These are phyloP conservation scores for Gnatocerus cornutus DNA, from an alignment of 2,888 invertebrate species.

Conservation along the genomic window DNA sequence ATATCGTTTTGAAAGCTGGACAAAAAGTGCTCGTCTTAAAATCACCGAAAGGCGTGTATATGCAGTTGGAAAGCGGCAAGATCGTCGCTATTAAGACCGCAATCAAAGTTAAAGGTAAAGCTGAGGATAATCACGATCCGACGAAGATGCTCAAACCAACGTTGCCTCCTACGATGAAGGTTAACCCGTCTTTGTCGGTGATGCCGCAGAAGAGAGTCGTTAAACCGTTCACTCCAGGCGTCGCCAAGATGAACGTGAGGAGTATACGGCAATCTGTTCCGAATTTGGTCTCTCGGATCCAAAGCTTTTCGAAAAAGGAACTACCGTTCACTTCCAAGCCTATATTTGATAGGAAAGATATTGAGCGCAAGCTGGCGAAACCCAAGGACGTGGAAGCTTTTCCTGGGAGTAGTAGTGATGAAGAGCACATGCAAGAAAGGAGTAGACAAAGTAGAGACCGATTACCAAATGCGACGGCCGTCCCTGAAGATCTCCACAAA, in stretches of 20 bases:
- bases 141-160: constrained; percentile 65
- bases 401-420: constrained; percentile 60
- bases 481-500: constrained; percentile 56
- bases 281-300: constrained; percentile 66
- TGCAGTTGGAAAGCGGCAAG: constrained; percentile 95
- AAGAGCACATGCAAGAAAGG: constrained; percentile 54
- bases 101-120: constrained; percentile 78
- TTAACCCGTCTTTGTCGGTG: constrained; percentile 77
- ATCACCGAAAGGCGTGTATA: constrained; percentile 96
- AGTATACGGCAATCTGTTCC: constrained; percentile 67
- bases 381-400: constrained; percentile 53
- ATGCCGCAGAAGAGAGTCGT: constrained; percentile 71
- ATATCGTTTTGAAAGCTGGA: constrained; percentile 93
- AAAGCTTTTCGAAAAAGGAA: constrained; percentile 48
- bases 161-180: constrained; percentile 71
- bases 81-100: constrained; percentile 93
- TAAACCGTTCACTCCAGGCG: constrained; percentile 63
- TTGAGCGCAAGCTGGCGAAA: constrained; percentile 59
- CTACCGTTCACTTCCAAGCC: background rate
- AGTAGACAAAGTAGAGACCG: constrained; percentile 32
- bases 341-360: background rate
- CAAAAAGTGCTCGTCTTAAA: constrained; percentile 96
- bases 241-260: constrained; percentile 66
- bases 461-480: constrained; percentile 26
- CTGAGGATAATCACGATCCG: constrained; percentile 69